These are phyloP conservation scores for Ranitomeya variabilis DNA, from an alignment of 2,113 vertebrate genomes.

Conservation along the genomic window DNA sequence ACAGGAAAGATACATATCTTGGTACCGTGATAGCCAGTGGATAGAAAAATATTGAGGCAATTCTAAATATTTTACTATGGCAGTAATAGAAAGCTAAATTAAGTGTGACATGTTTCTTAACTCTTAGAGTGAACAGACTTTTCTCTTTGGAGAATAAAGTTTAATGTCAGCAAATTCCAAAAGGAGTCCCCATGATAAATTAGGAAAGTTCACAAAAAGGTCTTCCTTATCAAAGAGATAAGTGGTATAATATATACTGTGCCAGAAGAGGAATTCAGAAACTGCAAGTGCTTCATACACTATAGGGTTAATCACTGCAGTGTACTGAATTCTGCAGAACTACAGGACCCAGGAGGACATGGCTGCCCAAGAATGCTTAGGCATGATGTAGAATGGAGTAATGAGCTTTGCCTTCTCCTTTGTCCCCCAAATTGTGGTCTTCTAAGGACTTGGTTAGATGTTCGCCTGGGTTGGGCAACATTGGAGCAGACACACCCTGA, in stretches of 20 bases:
- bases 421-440: not conserved
- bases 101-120: not conserved
- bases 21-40: too few relatives aligned
- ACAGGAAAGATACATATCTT: too few relatives aligned
- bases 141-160: not conserved
- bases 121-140: not conserved
- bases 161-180: conserved; percentile 23
- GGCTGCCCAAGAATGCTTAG: not conserved
- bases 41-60: too few relatives aligned
- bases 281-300: not conserved
- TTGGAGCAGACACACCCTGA: not conserved
- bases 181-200: not conserved
- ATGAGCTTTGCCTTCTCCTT: not conserved
- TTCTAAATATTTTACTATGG: too few relatives aligned
- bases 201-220: not conserved
- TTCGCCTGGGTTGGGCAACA: not conserved
- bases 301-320: not conserved
- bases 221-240: not conserved
- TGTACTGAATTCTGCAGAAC: not conserved
- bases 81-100: not conserved
- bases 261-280: not conserved
- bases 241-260: not conserved
- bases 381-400: not conserved
- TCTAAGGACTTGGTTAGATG: not conserved
- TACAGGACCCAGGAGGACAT: not conserved